Conservation (phyloP, 2,113 vertebrate genomes). For the Gambusia affinis region DNA sequence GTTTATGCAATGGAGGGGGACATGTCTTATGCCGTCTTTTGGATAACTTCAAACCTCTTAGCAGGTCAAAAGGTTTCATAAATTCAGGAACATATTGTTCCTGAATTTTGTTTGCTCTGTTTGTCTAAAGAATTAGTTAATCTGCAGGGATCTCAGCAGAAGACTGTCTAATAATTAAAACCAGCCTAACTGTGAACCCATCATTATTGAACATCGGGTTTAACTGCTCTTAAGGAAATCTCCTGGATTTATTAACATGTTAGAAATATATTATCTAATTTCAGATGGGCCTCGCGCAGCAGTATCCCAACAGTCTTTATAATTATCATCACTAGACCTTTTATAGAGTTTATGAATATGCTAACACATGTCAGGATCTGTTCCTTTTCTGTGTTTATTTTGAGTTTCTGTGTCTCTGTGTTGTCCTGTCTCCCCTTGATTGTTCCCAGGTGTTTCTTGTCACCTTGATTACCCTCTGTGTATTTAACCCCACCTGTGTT, state of each 20-base stretch:
- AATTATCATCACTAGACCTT: not conserved
- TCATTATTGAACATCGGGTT: not conserved
- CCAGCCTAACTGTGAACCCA: not conserved
- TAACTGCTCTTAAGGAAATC: not conserved
- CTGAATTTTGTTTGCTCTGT: not conserved
- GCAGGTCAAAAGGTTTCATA: too few species aligned
- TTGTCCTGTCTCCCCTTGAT: too few species aligned
- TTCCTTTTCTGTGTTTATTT: too few species aligned
- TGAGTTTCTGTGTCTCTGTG: too few species aligned
- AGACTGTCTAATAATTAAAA: not conserved
- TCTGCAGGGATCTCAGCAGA: not conserved
- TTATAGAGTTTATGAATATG: conserved; percentile 9
- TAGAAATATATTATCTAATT: not conserved
- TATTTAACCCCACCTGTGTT: too few species aligned
- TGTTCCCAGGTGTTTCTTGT: too few species aligned
- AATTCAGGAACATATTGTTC: too few species aligned
- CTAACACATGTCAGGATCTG: not conserved
- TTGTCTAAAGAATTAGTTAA: not conserved
- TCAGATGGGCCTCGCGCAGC: not conserved
- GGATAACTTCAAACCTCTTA: not conserved
- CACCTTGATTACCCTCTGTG: too few species aligned
- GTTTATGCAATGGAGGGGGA: not conserved
- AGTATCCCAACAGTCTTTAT: not conserved
- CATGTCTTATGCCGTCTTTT: not conserved
- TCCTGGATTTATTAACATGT: not conserved